Evolutionary conservation across 2,888 invertebrate species (phyloP).

Genomic region (Phragmatobia fuliginosa): DNA sequence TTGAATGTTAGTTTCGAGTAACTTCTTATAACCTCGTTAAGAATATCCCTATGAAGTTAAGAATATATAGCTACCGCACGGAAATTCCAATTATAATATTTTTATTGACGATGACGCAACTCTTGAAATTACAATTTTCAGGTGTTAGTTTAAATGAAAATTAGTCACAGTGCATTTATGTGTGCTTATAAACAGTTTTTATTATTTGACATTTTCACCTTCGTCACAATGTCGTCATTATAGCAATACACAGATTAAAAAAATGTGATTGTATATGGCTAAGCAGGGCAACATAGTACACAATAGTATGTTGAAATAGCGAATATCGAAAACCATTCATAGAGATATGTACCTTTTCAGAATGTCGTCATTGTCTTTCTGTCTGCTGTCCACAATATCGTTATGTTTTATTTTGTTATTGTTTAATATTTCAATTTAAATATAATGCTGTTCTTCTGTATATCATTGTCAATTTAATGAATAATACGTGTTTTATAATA

Average conservation of each 20-base stretch:
- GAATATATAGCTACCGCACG: neutral
- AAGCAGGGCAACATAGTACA: neutral
- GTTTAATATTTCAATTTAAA: constrained; percentile 29
- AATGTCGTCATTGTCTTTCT: constrained; percentile 35
- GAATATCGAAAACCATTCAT: constrained; percentile 42
- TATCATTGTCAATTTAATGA: constrained; percentile 15
- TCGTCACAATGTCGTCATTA: neutral
- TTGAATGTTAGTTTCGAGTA: neutral
- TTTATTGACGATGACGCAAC: neutral
- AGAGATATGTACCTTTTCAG: constrained; percentile 24
- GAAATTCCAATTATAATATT: constrained; percentile 2
- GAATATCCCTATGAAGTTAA: constrained; percentile 1
- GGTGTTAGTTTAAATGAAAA: neutral
- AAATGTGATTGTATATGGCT: no score
- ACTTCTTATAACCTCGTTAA: neutral
- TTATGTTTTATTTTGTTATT: constrained; percentile 28
- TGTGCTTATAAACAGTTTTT: neutral
- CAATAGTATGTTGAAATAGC: constrained; percentile 42
- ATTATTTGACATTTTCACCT: neutral
- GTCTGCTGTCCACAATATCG: constrained; percentile 35
- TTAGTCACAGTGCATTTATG: neutral
- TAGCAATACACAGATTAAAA: neutral
- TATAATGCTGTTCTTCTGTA: constrained; percentile 16
- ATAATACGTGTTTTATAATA: constrained; percentile 10
- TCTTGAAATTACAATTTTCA: constrained; percentile 1